Evolutionary conservation across 2,888 invertebrate species (phyloP).

Genomic region (Drosophila antonietae): DNA sequence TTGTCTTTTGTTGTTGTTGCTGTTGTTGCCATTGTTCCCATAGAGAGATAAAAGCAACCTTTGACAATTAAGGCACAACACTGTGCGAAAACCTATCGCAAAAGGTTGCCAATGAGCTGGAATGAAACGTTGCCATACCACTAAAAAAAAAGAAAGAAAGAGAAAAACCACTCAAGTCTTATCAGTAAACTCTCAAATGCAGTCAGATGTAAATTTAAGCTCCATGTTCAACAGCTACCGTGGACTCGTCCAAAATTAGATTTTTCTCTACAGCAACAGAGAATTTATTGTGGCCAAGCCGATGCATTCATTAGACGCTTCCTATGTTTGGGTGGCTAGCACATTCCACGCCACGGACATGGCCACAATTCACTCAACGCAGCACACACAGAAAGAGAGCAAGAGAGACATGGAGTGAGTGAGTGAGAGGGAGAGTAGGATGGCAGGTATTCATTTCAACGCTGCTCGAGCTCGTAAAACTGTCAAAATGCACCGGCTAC

Average conservation of each 20-base stretch:
- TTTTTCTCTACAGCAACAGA: constrained; percentile 10
- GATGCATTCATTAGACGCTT: constrained; percentile 74
- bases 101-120: constrained; percentile 48
- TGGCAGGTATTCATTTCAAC: constrained; percentile 77
- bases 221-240: constrained; percentile 9
- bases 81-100: constrained; percentile 64
- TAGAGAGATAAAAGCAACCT: constrained; percentile 67
- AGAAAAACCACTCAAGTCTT: constrained; percentile 18
- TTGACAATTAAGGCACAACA: constrained; percentile 71
- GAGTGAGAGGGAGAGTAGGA: constrained; percentile 2
- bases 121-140: constrained; percentile 16
- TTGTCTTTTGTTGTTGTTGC: constrained; percentile 28
- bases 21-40: constrained; percentile 35
- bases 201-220: constrained; percentile 10
- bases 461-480: constrained; percentile 77
- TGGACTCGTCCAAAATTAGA: constrained; percentile 45
- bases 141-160: neutral
- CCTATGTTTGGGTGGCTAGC: constrained; percentile 75
- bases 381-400: neutral
- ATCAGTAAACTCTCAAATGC: constrained; percentile 29
- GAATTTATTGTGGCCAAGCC: constrained; percentile 59
- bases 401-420: neutral
- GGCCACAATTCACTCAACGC: constrained; percentile 67
- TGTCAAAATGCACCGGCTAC: constrained; percentile 80
- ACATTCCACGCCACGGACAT: constrained; percentile 72